Base-by-base conservation (phyloP, 1,140 invertebrate species). In the Danaus plexippus region DNA sequence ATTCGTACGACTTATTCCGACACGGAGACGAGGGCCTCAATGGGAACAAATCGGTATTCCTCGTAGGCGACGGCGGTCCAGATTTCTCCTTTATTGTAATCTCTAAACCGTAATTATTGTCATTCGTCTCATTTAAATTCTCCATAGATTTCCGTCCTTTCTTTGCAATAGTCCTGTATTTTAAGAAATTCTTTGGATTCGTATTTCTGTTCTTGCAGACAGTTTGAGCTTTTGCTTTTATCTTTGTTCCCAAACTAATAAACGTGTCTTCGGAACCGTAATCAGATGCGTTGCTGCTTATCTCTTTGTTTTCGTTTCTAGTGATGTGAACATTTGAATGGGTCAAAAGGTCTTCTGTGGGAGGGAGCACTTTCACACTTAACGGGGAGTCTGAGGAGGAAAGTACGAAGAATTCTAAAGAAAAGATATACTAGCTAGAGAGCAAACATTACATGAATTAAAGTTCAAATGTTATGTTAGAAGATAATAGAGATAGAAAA, bases 241-340 rank as follows among this genome's bases (percentile, higher is more conserved):
- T 88, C 69, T 88, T 88, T n/a, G 82, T 86, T 46, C 87, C 87
- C 65, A 87, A 66, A 68, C 87, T 88, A 13, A 85, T 84, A 54
- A 78, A 88, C 6, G 87, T 88, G 50, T 88, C 87, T 69, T 85
- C 85, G 15, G 87, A 88, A 11, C 87, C 80, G 57, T 82, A 83
- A 57, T 88, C 87, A 46, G 85, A 88, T 22, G 75, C 80, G 69
- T 87, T 88, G 54, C 86, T 87, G 59, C 76, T 82, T 54, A 78
- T 63, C 15, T 83, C 81, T 63, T 73, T 71, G 47, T 77, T 73
- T 18, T 60, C 64, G 10, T 63, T 69, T 11, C 47, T 42, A 42
- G 51, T 60, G 62, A 45, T 65, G 54, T 56, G 47, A 48, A 11
- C 61, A 47, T 75, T 71, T 11, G 70, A 67, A 51, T 71, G 70